Evolutionary conservation across 1,140 invertebrate genomes (phyloP), one percentile per base, ranked within the genome.

Genomic region (Diorhabda elongata): DNA sequence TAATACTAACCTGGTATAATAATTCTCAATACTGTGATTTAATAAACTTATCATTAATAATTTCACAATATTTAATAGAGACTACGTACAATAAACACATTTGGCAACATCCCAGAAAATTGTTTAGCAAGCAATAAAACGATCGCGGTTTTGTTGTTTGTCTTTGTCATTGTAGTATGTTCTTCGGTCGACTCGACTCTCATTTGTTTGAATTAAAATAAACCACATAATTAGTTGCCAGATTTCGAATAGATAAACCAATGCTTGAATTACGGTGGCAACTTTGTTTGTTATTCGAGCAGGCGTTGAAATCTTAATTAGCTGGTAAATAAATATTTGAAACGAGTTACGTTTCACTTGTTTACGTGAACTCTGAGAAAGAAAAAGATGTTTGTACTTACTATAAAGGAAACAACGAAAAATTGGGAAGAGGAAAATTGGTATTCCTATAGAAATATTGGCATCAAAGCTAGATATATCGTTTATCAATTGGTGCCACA

Each of bases 181-280:
- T 5, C 61, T 44, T 59, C 58, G 42, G 44, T 43, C 61, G 42
- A 44, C 47, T 44, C 61, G 44, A 43, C 61, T 62, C 43, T 42
- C 42, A 62, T 62, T 62, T 62, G 61, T 62, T 62, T 62, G 43
- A 43, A 42, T 44, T n/a, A 44, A 11, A 44, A 62, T 62, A 44
- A 44, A 44, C 42, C 43, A 41, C 9, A 44, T 44, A 44, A 62
- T 62, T 62, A 62, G 61, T 62, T 62, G 43, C n/a, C 61, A 11
- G 42, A 11, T 42, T 62, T 62, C 11, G 8, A n/a, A 52, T 6
- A 44, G 43, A n/a, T 62, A 62, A 62, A n/a, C 42, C 8, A 44
- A 62, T 5, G 43, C 61, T 44, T 62, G 4, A 61, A 42, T 42
- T 61, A 61, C 41, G 26, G 47, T 52, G 47, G 47, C 47, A 52